Conservation (phyloP, 2,113 vertebrate genomes). For the Tupaia tana region DNA sequence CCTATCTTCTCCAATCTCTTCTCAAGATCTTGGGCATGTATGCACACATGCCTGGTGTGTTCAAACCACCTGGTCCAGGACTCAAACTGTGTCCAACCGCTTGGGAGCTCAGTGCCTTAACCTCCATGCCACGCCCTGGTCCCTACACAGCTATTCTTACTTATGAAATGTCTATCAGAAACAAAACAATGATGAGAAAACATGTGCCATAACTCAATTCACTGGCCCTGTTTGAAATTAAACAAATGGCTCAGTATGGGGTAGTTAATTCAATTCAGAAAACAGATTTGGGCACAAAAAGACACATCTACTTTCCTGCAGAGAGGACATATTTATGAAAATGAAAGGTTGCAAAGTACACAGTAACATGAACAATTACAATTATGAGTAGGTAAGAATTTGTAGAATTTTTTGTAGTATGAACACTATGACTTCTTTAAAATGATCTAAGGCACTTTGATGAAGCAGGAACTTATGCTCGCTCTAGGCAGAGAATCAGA, state of each 20-base stretch:
- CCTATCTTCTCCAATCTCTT: no score
- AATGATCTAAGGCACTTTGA: not conserved
- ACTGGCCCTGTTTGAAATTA: not conserved
- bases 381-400: not conserved
- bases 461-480: not conserved
- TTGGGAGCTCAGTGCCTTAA: no score
- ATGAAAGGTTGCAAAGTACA: not conserved
- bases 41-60: no score
- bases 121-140: no score
- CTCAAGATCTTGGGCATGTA: no score
- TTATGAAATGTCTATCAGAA: conserved; percentile 3
- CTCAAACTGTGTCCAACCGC: no score
- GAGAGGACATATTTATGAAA: not conserved
- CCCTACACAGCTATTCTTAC: not conserved
- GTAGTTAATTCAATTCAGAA: not conserved
- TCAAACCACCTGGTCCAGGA: no score
- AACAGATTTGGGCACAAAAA: not conserved
- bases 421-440: not conserved
- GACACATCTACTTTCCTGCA: not conserved
- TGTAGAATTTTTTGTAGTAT: not conserved
- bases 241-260: not conserved
- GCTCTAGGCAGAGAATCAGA: not conserved
- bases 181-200: not conserved
- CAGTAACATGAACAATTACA: not conserved
- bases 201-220: not conserved